A percentile compares a stretch with the other conserved stretches of the same genome.
Conservation (phyloP, 2,797 vertebrate genomes). For the Myripristis murdjan region DNA sequence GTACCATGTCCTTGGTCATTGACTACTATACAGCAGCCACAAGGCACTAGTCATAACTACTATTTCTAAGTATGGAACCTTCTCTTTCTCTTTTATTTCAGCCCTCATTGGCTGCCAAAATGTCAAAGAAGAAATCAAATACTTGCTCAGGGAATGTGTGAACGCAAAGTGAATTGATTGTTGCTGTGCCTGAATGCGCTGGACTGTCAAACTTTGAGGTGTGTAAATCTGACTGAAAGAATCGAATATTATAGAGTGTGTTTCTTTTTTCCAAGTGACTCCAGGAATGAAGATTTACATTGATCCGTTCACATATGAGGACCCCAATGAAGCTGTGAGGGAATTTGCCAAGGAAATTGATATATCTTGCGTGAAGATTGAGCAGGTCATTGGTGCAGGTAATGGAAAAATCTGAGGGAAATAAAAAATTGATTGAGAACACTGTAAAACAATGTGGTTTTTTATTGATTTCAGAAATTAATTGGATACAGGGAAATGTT, state of each 20-base stretch:
- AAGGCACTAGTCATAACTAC: conserved; percentile 43
- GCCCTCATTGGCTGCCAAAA: conserved; percentile 43
- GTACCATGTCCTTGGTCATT: conserved; percentile 61
- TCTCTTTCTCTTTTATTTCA: conserved; percentile 40
- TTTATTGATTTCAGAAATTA: conserved; percentile 49
- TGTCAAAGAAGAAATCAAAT: conserved; percentile 40
- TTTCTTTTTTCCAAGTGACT: conserved; percentile 91
- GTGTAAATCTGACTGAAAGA: conserved; percentile 33
- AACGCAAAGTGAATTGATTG: conserved; percentile 53
- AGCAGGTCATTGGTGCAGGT: conserved; percentile 99
- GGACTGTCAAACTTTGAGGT: conserved; percentile 20
- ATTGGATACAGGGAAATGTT: conserved; percentile 9
- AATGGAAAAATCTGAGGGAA: conserved; percentile 69
- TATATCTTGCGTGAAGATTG: conserved; percentile 99
- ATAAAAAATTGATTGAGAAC: conserved; percentile 38
- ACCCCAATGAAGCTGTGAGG: conserved; percentile 97
- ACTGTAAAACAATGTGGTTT: conserved; percentile 6
- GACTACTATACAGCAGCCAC: conserved; percentile 43
- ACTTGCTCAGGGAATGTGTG: conserved; percentile 36
- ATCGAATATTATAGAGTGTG: conserved; percentile 76
- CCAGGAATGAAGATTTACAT: conserved; percentile 99
- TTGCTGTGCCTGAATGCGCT: conserved; percentile 40
- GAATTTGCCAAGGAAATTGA: conserved; percentile 99
- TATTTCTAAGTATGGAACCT: conserved; percentile 48
- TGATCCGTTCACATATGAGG: conserved; percentile 98